Percentiles rank a stretch among this genome's conserved stretches.
Conservation (phyloP, 2,113 vertebrate genomes). For the Calyptomena viridis region DNA sequence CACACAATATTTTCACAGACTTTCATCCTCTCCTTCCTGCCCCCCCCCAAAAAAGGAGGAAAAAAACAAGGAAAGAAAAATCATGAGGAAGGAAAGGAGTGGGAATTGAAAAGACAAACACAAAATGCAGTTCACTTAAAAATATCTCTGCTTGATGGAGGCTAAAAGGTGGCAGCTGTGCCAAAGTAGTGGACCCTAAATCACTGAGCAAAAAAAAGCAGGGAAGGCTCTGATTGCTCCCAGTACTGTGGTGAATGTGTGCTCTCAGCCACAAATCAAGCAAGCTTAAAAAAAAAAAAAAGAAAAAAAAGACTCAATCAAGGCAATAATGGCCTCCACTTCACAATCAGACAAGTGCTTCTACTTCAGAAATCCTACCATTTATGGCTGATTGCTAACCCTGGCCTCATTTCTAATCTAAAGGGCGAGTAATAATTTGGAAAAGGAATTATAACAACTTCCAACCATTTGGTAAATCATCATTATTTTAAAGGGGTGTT, state of each 20-base stretch:
- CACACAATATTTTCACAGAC: background rate
- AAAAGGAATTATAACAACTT: slow-evolving; percentile 95
- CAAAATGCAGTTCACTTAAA: slow-evolving; percentile 40
- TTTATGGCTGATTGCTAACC: slow-evolving; percentile 97
- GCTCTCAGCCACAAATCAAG: slow-evolving; percentile 90
- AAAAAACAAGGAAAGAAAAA: background rate
- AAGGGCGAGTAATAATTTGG: slow-evolving; percentile 89
- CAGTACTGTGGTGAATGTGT: slow-evolving; percentile 79
- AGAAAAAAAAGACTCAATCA: slow-evolving; percentile 92
- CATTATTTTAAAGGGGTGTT: slow-evolving; percentile 84
- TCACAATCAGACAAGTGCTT: slow-evolving; percentile 98
- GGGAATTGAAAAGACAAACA: background rate
- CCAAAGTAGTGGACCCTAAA: slow-evolving; percentile 83
- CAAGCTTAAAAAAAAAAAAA: slow-evolving; percentile 73
- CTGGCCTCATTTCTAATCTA: slow-evolving; percentile 87
- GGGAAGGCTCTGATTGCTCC: slow-evolving; percentile 89
- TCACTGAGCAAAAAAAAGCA: slow-evolving; percentile 83
- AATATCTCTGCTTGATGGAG: slow-evolving; percentile 67
- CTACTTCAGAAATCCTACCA: slow-evolving; percentile 90
- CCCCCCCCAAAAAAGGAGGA: rapidly evolving
- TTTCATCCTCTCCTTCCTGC: background rate
- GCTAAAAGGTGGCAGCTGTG: slow-evolving; percentile 84
- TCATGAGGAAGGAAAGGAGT: background rate
- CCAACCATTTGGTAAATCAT: slow-evolving; percentile 90
- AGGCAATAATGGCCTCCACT: slow-evolving; percentile 94